Percentiles rank a stretch among this genome's conserved stretches.
phyloP scores from a whole-genome alignment of 2,113 vertebrate genomes.

The Sphaerodactylus townsendi region DNA sequence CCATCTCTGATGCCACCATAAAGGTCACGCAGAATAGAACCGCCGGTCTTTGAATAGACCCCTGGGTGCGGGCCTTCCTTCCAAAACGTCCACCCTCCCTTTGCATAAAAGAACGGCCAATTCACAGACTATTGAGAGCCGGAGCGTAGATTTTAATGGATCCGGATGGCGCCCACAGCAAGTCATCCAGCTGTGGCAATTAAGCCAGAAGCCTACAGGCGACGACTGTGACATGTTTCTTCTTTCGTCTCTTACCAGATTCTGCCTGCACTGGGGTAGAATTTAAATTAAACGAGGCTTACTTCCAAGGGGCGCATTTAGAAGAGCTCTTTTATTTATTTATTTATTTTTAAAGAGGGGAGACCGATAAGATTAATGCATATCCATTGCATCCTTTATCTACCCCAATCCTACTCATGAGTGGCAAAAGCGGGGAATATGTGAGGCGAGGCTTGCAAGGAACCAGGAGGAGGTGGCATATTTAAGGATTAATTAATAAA shows the following conservation, averaged over 20 bases:
- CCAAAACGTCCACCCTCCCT: neutral
- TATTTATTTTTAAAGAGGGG: too few species aligned
- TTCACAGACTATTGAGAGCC: neutral
- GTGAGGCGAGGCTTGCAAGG: neutral
- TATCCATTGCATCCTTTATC: neutral
- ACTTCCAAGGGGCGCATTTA: neutral
- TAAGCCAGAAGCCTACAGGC: neutral
- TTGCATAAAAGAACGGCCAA: neutral
- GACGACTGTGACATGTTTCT: neutral
- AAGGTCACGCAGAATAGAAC: neutral
- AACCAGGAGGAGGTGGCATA: neutral
- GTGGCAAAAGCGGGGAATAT: neutral
- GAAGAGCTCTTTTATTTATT: neutral
- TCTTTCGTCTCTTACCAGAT: neutral
- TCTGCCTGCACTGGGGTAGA: too few species aligned
- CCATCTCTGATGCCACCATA: neutral
- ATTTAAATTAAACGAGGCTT: too few species aligned
- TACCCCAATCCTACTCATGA: neutral
- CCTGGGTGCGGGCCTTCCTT: neutral
- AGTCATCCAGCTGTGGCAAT: neutral
- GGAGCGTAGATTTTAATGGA: neutral
- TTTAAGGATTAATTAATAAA: neutral
- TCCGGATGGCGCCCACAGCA: neutral
- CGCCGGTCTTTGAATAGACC: neutral
- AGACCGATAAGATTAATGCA: neutral